Base-by-base conservation (phyloP, 2,797 vertebrate species). In the Lophotriccus pileatus region DNA sequence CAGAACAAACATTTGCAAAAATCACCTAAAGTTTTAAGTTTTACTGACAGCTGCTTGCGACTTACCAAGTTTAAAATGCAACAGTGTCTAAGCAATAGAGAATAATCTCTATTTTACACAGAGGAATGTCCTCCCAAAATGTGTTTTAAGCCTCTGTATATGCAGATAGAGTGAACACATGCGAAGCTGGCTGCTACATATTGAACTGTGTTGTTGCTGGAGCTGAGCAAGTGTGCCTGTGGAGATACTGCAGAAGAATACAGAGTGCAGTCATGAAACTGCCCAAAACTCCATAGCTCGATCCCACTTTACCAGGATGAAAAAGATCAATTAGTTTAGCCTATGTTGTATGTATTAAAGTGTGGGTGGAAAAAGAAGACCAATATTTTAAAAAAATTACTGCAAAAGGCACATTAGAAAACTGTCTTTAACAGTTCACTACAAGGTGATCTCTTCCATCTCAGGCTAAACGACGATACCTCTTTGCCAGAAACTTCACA, bases 11-110 rank as follows among this genome's bases (percentile, higher is more conserved):
- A 52, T 73, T 80, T 73, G 32, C 36, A 89, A 91, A 95, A 93
- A 81, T 80, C 77, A 93, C 46, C 10, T 0, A 50, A 50, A 91
- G 80, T 89, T 91, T 93, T 82, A 56, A 6, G 4, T 87, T 88
- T 88, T 86, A 30, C 90, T 56, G 47, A 56, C 52, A 55, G 60
- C 87, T 94, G 85, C 85, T 91, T 92, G 70, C 41, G 60, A 94
- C 89, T 93, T 90, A 80, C 69, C 77, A 60, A 67, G 73, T 91
- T 90, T 87, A 87, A 77, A 92, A 94, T 85, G 79, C 88, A 96
- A 69, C 30, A 91, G 70, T 30, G 30, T 32, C 15, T 37, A 62
- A 73, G 28, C 14, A 44, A 21, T 7, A 44, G 36, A 95, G 58
- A 85, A 76, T 43, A 81, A 87, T n/a, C 50, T 43, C 68, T 19